Percentiles rank a stretch among this genome's conserved stretches.
These are phyloP conservation scores for Hippopotamyrus pictus DNA, from an alignment of 2,797 vertebrate genomes.

Conservation along the genomic window DNA sequence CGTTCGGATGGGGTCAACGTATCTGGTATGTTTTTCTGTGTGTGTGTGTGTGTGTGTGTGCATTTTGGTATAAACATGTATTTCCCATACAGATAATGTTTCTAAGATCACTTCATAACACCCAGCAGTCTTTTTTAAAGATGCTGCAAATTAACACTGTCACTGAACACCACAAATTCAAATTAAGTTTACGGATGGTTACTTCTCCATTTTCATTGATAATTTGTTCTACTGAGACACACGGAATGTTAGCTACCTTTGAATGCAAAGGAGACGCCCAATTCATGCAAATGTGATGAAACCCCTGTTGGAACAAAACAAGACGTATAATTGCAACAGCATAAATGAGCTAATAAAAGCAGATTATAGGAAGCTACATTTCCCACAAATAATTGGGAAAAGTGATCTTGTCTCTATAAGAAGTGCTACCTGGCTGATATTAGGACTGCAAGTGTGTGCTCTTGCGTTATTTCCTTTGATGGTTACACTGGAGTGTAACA, in stretches of 20 bases:
- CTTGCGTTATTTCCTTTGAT: conserved; percentile 60
- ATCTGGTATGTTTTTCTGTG: conserved; percentile 68
- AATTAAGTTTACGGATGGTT: conserved; percentile 4
- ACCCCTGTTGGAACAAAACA: conserved; percentile 48
- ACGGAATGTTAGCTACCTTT: neutral
- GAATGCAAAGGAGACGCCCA: conserved; percentile 43
- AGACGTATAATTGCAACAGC: conserved; percentile 24
- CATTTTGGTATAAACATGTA: neutral
- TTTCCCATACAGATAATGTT: neutral
- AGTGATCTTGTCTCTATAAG: conserved; percentile 52
- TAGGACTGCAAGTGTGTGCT: conserved; percentile 45
- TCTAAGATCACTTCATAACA: neutral
- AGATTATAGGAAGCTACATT: neutral
- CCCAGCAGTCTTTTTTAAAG: neutral
- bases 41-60: no score
- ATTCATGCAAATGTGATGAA: conserved; percentile 61
- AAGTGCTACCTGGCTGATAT: conserved; percentile 46
- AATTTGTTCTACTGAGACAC: conserved; percentile 35
- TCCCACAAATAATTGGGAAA: conserved; percentile 49
- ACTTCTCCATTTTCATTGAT: conserved; percentile 41
- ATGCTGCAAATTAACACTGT: neutral
- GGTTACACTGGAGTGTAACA: conserved; percentile 62
- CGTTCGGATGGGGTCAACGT: conserved; percentile 92
- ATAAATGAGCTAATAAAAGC: neutral
- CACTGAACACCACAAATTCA: neutral